Evolutionary conservation across 2,113 vertebrate species (phyloP), one percentile per base, ranked within the genome.

Genomic region (Phrynosoma blainvillii): DNA sequence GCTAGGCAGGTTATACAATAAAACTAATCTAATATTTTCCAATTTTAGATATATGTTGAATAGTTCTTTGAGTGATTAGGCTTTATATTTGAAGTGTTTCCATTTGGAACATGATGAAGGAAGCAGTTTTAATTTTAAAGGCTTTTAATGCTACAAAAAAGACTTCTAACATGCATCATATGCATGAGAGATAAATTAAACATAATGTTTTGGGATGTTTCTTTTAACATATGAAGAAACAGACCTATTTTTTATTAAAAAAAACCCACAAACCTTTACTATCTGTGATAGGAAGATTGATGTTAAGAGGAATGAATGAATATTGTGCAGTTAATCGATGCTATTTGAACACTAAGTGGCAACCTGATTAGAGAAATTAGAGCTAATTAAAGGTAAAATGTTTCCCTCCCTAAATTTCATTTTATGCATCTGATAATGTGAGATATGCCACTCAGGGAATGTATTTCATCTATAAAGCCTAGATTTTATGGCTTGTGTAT

Each of bases 341-440:
- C 79, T 92, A 79, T 95, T 94, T 94, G 88, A 92, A 79, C 89
- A 87, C 88, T 95, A 94, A 95, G 95, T 95, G 93, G 79, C 36
- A 92, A 92, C 73, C 89, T 83, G 66, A 96, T 96, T 96, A 96
- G 95, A 95, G 90, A 96, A 94, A 96, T 95, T 94, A 94, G 90
- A 93, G 90, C 94, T 96, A 96, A 96, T 95, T 96, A 95, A 95
- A 96, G 90, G 90, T 96, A 96, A 96, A 96, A 92, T 93, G 27
- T 93, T 96, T 94, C 84, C 82, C 32, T 91, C 90, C 92, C 91
- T 93, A 95, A 95, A 93, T 95, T 95, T 94, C 89, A 80, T 95
- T 95, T 92, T 78, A 56, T 93, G 71, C 82, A 93, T 89, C 90
- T 91, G 90, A 96, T 96, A 95, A 91, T 90, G 91, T 86, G 93